Evolutionary conservation across 1,140 invertebrate genomes (phyloP), one percentile per base, ranked within the genome.

Genomic region (Macrobrachium nipponense): DNA sequence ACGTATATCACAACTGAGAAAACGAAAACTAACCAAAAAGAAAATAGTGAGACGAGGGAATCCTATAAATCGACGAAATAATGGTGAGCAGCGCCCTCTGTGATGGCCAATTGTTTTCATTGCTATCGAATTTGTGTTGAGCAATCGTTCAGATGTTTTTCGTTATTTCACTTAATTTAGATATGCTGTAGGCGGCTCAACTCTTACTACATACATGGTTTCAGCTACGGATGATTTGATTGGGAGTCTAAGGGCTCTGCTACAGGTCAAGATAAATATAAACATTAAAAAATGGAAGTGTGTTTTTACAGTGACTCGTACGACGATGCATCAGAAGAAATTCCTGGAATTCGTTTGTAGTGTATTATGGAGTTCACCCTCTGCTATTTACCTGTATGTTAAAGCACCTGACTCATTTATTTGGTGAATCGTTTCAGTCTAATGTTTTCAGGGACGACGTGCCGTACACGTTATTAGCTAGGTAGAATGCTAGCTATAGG

Each of bases 61-160:
- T 68, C 83, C 83, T 27, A 43, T 86, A 73, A 86, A 86, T 79
- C 77, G 78, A 80, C 77, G 83, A 80, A 86, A 86, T 80, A 86
- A 86, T 80, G 83, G 83, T 86, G 77, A 86, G 83, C 27, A 62
- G 76, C 51, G 51, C 51, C 64, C 70, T 36, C 43, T 73, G 76
- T 43, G 18, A 73, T 80, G 78, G 62, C 68, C 68, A 80, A 80
- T 86, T 86, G 83, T 86, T 86, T 86, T 86, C 83, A 51, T 86
- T 80, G 83, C 72, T 72, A 80, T 86, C 80, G 83, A 82, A 75
- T 58, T 72, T 59, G 18, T 23, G 68, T 82, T 82, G 70, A 77
- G 77, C 77, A 78, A 80, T 62, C 44, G 68, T 58, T 27, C 14
- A 23, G 15, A 64, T 62, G 15, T 76, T 66, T 73, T 44, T 64